Evolutionary conservation across 1,140 invertebrate species (phyloP), one percentile per base, ranked within the genome.

Genomic region (Apolygus lucorum): DNA sequence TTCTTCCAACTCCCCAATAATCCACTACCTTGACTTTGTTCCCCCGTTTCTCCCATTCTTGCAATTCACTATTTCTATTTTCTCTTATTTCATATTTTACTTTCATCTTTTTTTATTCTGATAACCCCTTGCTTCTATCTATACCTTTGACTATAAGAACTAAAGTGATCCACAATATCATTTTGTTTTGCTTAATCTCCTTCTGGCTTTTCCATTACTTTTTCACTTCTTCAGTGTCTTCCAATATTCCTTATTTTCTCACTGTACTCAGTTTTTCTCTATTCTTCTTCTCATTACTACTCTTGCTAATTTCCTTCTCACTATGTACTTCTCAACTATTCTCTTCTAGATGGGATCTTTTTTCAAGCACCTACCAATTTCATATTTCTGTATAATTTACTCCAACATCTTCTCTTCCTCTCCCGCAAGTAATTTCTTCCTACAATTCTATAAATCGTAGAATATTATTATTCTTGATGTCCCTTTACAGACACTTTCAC

Each of bases 181-280:
- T 49, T 49, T 49, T 49, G 17, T 17, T 17, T 49, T 49, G 17
- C 22, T 1, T 27, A 26, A 64, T 42, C 26, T 22, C 26, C 17
- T 59, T 26, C 25, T 54, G 17, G 52, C 52, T 68, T 22, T 59
- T 42, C 27, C 24, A 22, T 28, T 64, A 28, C 52, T 34, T 52
- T 27, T 69, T 42, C 22, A 28, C 63, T 42, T 64, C 25, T 64
- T 42, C 21, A 14, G 24, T 42, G 52, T 29, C 28, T 27, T 69
- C 34, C 24, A n/a, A 25, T 42, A 59, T 42, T 69, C 29, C 63
- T 52, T 49, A 24, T 69, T 63, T 69, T 26, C 63, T 22, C n/a
- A n/a, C 29, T 29, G 26, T 17, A 34, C 22, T 49, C 34, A 21
- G 2, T 49, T 29, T 67, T 21, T 17, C 24, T 54, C 28, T 49